A percentile compares a stretch with the other conserved stretches of the same genome.
Conservation (phyloP, 2,113 vertebrate genomes). For the Haplochromis vanheusdeni region DNA sequence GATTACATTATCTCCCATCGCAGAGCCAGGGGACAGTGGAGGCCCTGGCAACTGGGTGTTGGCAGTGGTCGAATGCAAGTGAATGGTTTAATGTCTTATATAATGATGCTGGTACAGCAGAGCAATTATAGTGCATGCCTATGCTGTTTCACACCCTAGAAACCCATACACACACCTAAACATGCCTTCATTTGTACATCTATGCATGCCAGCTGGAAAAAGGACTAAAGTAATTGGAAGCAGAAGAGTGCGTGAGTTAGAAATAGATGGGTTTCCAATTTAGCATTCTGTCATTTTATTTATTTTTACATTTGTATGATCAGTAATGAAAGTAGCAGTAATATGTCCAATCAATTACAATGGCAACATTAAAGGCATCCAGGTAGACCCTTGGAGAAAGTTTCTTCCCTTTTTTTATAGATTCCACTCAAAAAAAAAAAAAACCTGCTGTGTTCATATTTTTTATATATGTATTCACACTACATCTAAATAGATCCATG, state of each 20-base stretch:
- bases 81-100: slow-evolving; percentile 40
- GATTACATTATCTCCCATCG: slow-evolving; percentile 66
- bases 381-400: not conserved
- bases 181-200: not conserved
- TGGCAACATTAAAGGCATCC: not conserved
- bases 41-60: slow-evolving; percentile 43
- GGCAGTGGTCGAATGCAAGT: slow-evolving; percentile 11
- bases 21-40: slow-evolving; percentile 12
- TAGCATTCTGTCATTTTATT: not conserved
- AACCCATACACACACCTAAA: not conserved
- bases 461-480: not conserved
- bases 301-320: not conserved
- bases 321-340: not conserved
- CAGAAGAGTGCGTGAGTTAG: not conserved
- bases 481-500: not conserved
- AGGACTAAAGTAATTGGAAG: not conserved
- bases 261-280: not conserved
- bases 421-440: not conserved
- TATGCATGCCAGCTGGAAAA: not conserved
- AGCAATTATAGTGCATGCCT: slow-evolving; percentile 28
- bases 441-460: not conserved
- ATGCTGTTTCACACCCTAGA: not conserved
- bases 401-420: not conserved
- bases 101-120: not conserved
- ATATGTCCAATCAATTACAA: not conserved